Evolutionary conservation across 2,797 vertebrate genomes (phyloP).

Genomic region (Thamnophis elegans): DNA sequence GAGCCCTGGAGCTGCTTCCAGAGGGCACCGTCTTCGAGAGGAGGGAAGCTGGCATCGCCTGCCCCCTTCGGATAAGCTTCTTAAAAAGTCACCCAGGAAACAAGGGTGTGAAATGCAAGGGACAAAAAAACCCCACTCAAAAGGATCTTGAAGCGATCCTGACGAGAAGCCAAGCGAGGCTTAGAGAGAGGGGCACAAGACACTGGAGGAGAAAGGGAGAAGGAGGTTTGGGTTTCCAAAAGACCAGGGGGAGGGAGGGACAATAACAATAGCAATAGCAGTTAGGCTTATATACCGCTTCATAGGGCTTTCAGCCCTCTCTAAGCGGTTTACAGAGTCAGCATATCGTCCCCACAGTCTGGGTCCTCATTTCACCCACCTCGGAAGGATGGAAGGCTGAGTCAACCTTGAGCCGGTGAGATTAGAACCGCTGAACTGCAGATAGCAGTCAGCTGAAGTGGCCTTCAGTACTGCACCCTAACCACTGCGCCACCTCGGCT

Average conservation of each 20-base stretch:
- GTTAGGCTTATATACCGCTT: no score
- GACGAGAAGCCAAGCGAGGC: accelerated
- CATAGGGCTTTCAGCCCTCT: no score
- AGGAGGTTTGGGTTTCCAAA: background rate
- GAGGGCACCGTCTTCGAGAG: background rate
- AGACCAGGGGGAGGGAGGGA: accelerated
- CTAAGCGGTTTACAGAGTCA: no score
- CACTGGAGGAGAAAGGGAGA: background rate
- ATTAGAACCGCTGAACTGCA: no score
- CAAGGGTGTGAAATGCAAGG: constrained; percentile 1
- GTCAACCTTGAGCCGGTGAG: no score
- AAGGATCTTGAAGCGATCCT: background rate
- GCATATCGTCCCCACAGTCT: no score
- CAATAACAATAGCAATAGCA: no score
- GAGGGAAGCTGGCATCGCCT: constrained; percentile 5
- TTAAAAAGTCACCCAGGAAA: constrained; percentile 9
- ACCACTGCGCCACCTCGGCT: no score
- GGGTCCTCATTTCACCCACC: no score
- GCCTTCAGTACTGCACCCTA: no score
- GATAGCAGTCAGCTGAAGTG: no score
- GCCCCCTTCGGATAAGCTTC: background rate
- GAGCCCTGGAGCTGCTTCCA: constrained; percentile 31
- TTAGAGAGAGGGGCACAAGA: background rate
- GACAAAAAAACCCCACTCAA: background rate
- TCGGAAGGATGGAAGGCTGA: no score